Percentiles rank a stretch among this genome's conserved stretches.
phyloP scores from a whole-genome alignment of 2,888 invertebrate species.

The Andrena chrysosceles region DNA sequence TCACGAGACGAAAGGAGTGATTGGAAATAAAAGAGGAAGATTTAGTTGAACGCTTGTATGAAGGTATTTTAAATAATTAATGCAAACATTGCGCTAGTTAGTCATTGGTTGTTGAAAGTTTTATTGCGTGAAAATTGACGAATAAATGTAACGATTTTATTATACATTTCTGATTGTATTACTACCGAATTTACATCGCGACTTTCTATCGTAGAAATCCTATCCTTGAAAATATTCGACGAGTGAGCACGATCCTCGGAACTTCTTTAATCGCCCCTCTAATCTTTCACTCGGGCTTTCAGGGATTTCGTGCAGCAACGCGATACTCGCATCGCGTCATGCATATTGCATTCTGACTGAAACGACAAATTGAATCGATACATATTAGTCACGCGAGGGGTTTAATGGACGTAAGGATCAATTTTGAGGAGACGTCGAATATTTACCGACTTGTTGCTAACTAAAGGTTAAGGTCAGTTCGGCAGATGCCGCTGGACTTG shows the following conservation, averaged over 20 bases:
- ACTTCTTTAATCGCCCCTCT: background rate
- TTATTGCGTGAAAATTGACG: no score
- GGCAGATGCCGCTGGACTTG: no score
- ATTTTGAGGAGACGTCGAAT: background rate
- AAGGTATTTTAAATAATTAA: no score
- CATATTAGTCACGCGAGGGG: background rate
- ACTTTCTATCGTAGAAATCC: background rate
- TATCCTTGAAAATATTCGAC: background rate
- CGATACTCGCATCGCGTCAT: background rate
- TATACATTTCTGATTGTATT: no score
- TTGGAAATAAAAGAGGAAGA: no score
- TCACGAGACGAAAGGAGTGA: no score
- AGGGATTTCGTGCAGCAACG: slow-evolving; percentile 2
- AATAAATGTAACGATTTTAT: no score
- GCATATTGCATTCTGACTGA: slow-evolving; percentile 13
- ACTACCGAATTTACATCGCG: background rate
- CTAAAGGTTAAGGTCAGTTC: no score
- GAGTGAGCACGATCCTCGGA: background rate
- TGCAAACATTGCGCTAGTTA: no score
- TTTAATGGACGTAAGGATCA: background rate
- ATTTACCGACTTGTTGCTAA: background rate
- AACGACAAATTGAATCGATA: slow-evolving; percentile 18
- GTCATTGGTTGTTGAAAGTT: no score
- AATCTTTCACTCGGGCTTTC: background rate
- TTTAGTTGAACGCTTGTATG: no score